phyloP scores from a whole-genome alignment of 2,113 vertebrate genomes.

The Ailuropoda melanoleuca region DNA sequence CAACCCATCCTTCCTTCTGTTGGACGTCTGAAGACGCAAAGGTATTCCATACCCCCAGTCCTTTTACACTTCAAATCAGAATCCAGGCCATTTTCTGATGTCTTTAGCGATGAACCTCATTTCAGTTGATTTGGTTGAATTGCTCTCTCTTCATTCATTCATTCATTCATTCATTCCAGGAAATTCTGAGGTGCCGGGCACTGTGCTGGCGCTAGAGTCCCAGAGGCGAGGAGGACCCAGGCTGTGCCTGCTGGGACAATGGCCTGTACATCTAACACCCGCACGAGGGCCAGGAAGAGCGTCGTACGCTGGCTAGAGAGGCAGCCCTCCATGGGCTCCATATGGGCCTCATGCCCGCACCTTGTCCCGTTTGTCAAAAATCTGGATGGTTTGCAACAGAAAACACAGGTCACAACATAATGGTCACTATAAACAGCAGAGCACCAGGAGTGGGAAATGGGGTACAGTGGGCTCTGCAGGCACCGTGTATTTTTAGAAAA shows the following conservation, averaged over 20 bases:
- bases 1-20: neutral
- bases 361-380: no score
- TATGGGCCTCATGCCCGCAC: no score
- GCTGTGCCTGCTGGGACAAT: neutral
- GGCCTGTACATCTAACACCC: fast-evolving
- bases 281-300: neutral
- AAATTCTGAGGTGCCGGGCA: neutral
- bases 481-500: neutral
- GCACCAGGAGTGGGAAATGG: neutral
- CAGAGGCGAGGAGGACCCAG: neutral
- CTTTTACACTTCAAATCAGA: neutral
- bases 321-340: neutral
- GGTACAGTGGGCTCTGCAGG: neutral
- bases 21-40: neutral
- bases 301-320: no score
- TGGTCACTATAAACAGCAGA: neutral
- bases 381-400: neutral
- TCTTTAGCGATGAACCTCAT: neutral
- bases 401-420: neutral
- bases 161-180: neutral
- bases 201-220: neutral
- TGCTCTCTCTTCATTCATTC: neutral
- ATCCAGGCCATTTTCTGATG: neutral
- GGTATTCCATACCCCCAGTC: neutral
- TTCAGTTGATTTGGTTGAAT: neutral